Conservation (phyloP, 2,797 vertebrate genomes). For the Notoglanidium macrostoma region DNA sequence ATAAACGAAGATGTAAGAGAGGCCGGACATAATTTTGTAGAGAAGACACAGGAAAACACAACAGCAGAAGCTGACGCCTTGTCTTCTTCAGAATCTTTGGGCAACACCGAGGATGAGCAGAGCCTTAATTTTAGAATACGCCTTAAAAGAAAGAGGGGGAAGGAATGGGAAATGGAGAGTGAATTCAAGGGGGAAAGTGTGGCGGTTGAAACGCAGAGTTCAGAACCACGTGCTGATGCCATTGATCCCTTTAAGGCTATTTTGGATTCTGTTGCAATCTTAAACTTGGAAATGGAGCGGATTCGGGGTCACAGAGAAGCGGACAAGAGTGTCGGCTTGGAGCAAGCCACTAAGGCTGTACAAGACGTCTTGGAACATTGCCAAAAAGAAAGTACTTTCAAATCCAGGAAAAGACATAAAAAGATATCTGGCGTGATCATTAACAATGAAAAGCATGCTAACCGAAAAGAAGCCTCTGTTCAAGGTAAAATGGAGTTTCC, state of each 20-base stretch:
- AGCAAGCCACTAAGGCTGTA: slow-evolving; percentile 67
- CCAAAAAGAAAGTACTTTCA: slow-evolving; percentile 62
- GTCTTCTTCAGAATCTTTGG: slow-evolving; percentile 38
- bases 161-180: slow-evolving; percentile 76
- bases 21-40: not conserved
- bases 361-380: slow-evolving; percentile 64
- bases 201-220: slow-evolving; percentile 58
- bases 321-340: slow-evolving; percentile 65
- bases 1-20: not conserved
- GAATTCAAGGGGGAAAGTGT: slow-evolving; percentile 49
- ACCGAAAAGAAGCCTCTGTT: not conserved
- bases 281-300: slow-evolving; percentile 80
- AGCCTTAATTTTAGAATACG: slow-evolving; percentile 71
- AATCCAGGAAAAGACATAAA: slow-evolving; percentile 49
- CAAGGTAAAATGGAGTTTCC: slow-evolving; percentile 5
- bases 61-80: slow-evolving; percentile 22
- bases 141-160: slow-evolving; percentile 75
- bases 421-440: not conserved
- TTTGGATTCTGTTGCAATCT: slow-evolving; percentile 76
- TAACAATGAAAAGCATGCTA: slow-evolving; percentile 29
- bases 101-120: slow-evolving; percentile 63
- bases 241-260: slow-evolving; percentile 78
- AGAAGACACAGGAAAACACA: not conserved
- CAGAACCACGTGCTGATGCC: slow-evolving; percentile 40
- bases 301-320: slow-evolving; percentile 64